Evolutionary conservation across 1,140 invertebrate species (phyloP), one percentile per base, ranked within the genome.

Genomic region (Chrysoperla carnea): DNA sequence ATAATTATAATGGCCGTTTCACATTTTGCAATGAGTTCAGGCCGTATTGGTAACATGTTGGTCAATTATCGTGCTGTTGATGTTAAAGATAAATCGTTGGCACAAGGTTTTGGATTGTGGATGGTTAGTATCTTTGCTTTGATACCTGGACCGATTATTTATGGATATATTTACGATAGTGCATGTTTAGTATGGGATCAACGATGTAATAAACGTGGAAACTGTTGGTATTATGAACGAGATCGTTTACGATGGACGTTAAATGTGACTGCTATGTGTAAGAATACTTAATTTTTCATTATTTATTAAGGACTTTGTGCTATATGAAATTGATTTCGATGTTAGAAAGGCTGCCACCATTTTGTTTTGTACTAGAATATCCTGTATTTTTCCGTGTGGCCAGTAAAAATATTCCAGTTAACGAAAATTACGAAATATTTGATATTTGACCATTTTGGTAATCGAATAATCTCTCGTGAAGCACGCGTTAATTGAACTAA

Each of bases 91-190:
- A 79, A 79, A 49, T 70, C 72, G 6, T 69, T 79, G 42, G 72
- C 75, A 2, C 74, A 76, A 49, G 76, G 76, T 6, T 52, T 79
- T 28, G 62, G 65, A 0, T 56, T 78, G 2, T 69, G 77, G 58
- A 56, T 74, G 42, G 56, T 77, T n/a, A 75, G 73, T 8, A 49
- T 79, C n/a, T 69, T 76, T 42, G 75, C 73, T 4, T 54, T 77
- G 8, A 75, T 78, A 44, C 76, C 76, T 7, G 72, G 72, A 8
- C 76, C 76, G 2, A 78, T 79, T 44, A 60, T 78, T 28, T 78
- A 69, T 49, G 76, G 76, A 3, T 61, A 63, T 8, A 70, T 79
- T 42, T 75, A 78, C 33, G 76, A 78, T 50, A 66, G 66, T 2
- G 70, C 72, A 0, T 78, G 76, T 47, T 47, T 76, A 27, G 66